A percentile compares a stretch with the other conserved stretches of the same genome.
phyloP scores from a whole-genome alignment of 2,888 invertebrate genomes.

The Antitype chi region DNA sequence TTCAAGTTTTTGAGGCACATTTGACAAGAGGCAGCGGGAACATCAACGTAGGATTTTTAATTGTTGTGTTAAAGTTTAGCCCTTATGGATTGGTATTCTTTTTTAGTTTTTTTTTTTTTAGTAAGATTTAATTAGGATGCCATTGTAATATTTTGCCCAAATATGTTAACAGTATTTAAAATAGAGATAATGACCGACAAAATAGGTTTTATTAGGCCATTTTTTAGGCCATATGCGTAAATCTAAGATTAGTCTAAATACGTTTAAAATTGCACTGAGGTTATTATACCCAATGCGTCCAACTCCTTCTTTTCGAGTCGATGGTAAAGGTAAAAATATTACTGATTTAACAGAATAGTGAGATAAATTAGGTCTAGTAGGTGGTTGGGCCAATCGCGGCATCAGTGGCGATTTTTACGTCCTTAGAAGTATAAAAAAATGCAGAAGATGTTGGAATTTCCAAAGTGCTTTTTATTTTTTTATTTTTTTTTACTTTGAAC shows the following conservation, averaged over 20 bases:
- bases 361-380: no score
- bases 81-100: no score
- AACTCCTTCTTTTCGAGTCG: no score
- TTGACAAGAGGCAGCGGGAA: constrained; percentile 54
- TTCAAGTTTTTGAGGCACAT: constrained; percentile 68
- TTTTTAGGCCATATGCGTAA: not conserved
- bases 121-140: not conserved
- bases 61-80: no score
- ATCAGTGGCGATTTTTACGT: no score
- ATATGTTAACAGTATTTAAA: not conserved
- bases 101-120: not conserved
- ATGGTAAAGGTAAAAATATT: no score
- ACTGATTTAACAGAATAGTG: no score
- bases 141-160: not conserved
- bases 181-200: not conserved
- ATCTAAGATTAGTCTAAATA: not conserved
- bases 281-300: not conserved
- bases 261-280: not conserved
- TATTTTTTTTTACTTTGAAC: no score
- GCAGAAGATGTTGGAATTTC: no score
- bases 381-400: no score
- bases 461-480: no score
- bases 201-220: not conserved
- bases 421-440: no score
- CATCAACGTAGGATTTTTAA: not conserved